Evolutionary conservation across 2,113 vertebrate genomes (phyloP), one percentile per base, ranked within the genome.

Genomic region (Cavia aperea): DNA sequence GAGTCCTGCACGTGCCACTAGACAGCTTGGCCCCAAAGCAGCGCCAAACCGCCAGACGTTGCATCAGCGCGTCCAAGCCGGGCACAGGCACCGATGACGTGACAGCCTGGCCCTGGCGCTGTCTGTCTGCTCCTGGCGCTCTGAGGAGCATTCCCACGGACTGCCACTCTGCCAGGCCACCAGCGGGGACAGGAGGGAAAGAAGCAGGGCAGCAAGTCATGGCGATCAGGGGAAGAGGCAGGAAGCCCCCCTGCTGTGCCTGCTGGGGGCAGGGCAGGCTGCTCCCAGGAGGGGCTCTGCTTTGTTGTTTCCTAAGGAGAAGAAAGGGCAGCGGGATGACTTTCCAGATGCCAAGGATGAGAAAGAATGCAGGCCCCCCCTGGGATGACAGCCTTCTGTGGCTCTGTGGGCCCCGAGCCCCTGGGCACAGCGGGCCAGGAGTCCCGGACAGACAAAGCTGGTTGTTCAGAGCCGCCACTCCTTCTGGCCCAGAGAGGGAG

Each of bases 231-330:
- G 63, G 26, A 12, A 36, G n/a, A 94, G 66, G 56, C 26, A 39
- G 92, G 94, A 96, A 82, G 36, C 91, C 92, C 95, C 54, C 81
- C 85, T 77, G 86, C 93, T 73, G 81, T 86, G 96, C 93, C 88
- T 88, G 79, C 24, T 39, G 21, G 90, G 73, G n/a, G 2, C 7
- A 10, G 33, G 23, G 81, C 75, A 13, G 33, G 0, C 62, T 78
- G 62, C 90, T 51, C 90, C 86, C 75, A 81, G 88, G 94, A 95
- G 88, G 77, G 79, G 83, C 90, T 79, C 75, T 77, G 36, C 90
- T 96, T 94, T 94, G 88, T 81, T 86, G 90, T 65, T 96, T 96
- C 88, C 88, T 87, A 60, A 96, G 96, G 94, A 95, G 96, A 98
- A 97, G 89, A 93, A 94, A 97, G 77, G 94, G 96, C 95, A 75